These are phyloP conservation scores for Gopherus flavomarginatus DNA, from an alignment of 2,113 vertebrate genomes.

Conservation along the genomic window DNA sequence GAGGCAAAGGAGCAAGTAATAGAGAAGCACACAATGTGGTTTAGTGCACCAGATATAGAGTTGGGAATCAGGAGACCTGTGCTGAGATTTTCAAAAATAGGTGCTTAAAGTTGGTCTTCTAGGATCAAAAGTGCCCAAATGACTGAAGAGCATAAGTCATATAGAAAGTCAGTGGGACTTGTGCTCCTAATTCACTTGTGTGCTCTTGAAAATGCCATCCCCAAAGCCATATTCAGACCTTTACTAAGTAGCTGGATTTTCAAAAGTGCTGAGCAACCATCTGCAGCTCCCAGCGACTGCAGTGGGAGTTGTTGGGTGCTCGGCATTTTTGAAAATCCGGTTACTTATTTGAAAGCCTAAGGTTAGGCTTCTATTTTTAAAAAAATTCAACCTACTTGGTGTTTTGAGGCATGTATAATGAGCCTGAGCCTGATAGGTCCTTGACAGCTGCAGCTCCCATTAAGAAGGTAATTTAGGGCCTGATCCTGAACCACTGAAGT, in stretches of 20 bases:
- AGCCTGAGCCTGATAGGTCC: background rate
- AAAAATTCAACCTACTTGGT: background rate
- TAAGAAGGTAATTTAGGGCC: background rate
- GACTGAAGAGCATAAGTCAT: background rate
- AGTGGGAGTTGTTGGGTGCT: background rate
- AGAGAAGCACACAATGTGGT: too few species aligned
- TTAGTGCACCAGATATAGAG: too few species aligned
- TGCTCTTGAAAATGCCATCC: background rate
- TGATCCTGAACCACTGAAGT: background rate
- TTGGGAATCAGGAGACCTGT: too few species aligned
- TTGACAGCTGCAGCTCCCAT: background rate
- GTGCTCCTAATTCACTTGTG: background rate
- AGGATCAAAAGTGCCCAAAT: too few species aligned
- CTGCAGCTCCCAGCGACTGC: background rate
- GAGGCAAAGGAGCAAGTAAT: too few species aligned
- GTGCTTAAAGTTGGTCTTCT: too few species aligned
- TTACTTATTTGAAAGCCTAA: background rate
- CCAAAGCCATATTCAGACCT: background rate
- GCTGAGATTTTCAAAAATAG: too few species aligned
- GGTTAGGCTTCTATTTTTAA: background rate
- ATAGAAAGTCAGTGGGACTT: background rate
- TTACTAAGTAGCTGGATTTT: background rate
- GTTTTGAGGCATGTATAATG: background rate
- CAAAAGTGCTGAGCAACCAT: background rate
- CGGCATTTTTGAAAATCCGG: background rate